A percentile compares a stretch with the other conserved stretches of the same genome.
These are phyloP conservation scores for Nemapogon koenigi DNA, from an alignment of 2,888 invertebrate genomes.

Conservation along the genomic window DNA sequence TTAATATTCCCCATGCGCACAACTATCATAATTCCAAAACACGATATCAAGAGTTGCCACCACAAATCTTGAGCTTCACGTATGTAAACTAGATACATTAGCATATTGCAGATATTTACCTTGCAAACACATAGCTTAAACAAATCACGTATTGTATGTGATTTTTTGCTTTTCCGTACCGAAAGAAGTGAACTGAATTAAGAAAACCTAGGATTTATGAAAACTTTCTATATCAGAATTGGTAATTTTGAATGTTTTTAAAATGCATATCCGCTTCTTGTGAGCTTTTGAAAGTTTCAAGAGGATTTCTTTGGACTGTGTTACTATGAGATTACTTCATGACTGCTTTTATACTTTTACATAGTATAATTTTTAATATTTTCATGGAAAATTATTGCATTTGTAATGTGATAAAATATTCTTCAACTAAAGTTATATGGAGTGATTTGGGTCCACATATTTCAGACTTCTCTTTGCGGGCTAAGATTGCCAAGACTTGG, in stretches of 20 bases:
- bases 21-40: constrained; percentile 40
- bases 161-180: too few species aligned
- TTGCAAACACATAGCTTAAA: not conserved
- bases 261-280: too few species aligned
- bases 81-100: constrained; percentile 27
- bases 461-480: too few species aligned
- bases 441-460: too few species aligned
- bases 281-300: not conserved
- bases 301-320: not conserved
- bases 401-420: too few species aligned
- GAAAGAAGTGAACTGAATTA: not conserved
- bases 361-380: not conserved
- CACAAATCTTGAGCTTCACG: constrained; percentile 23
- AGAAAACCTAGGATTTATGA: not conserved
- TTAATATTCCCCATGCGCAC: constrained; percentile 39
- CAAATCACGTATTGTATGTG: too few species aligned
- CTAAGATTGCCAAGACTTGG: too few species aligned
- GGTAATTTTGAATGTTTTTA: not conserved
- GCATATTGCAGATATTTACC: constrained; percentile 11
- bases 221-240: not conserved
- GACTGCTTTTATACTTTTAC: not conserved
- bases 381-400: not conserved
- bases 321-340: not conserved
- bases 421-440: too few species aligned
- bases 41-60: constrained; percentile 36